A percentile compares a stretch with the other conserved stretches of the same genome.
These are phyloP conservation scores for Hydropotes inermis DNA, from an alignment of 2,113 vertebrate species.

Conservation along the genomic window DNA sequence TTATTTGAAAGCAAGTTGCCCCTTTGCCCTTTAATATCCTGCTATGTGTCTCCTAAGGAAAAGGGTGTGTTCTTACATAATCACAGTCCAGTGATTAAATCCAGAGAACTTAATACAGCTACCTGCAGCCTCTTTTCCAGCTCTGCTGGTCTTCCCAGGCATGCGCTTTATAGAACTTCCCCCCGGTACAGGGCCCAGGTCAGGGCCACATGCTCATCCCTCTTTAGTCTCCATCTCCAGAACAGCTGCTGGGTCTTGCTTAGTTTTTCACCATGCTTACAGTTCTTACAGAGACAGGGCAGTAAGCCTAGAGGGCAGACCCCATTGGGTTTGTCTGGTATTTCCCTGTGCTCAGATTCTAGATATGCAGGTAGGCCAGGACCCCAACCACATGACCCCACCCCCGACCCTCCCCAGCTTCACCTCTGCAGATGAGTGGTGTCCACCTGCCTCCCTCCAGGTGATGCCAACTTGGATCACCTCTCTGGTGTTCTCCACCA, in stretches of 20 bases:
- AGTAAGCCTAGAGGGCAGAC: neutral
- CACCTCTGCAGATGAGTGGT: rapidly evolving
- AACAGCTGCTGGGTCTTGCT: neutral
- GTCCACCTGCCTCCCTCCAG: neutral
- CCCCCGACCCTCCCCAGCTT: rapidly evolving
- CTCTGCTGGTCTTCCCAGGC: neutral
- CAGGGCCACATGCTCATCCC: rapidly evolving
- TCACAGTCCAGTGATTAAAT: neutral
- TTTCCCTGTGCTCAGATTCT: rapidly evolving
- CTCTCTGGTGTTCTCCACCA: no score
- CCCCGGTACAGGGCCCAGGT: rapidly evolving
- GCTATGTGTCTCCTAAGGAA: neutral
- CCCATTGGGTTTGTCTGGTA: rapidly evolving
- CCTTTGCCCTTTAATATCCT: neutral
- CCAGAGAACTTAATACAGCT: rapidly evolving
- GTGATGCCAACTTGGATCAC: rapidly evolving
- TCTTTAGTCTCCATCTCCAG: rapidly evolving
- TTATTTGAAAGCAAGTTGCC: no score
- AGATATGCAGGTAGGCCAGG: rapidly evolving
- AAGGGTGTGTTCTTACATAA: rapidly evolving
- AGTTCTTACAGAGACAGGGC: neutral
- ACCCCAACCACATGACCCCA: neutral
- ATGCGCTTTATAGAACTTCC: rapidly evolving
- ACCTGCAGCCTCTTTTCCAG: rapidly evolving
- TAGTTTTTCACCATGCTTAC: neutral